Base-by-base conservation (phyloP, 1,140 invertebrate genomes). In the Camponotus pennsylvanicus region DNA sequence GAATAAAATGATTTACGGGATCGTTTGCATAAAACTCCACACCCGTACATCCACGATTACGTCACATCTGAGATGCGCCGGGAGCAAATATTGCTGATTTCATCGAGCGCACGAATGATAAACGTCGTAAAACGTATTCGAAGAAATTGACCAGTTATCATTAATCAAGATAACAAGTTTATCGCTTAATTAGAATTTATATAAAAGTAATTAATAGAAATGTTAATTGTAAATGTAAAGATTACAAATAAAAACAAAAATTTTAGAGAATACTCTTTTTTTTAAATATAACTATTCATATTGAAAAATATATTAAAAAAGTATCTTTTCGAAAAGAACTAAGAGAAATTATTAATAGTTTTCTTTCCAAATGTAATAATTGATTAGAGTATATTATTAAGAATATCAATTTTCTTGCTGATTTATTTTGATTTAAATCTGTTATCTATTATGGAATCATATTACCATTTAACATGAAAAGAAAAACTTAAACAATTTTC, bases 21-120 rank as follows among this genome's bases (percentile, higher is more conserved):
- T 85, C 82, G 49, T 78, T 85, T 85, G 71, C 82, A 85, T 85
- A 78, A 76, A 78, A 85, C 11, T 85, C 73, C 59, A 85, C 61
- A 42, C 59, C 59, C 82, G 73, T 78, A 78, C 61, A 78, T 78
- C 49, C 45, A 78, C 45, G 15, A 85, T 85, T 85, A 78, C 79
- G 69, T 85, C 73, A 77, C 9, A 78, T 85, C 71, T 45, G 73
- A 85, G 73, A 85, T 67, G 82, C 61, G 63, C 61, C 73, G 42
- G 59, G 34, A 57, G 52, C 55, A 52, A 37, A 61, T 27, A 40
- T 27, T 40, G 55, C 32, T 75, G 79, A 83, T 83, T 83, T 83
- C 79, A 61, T 55, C 55, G 52, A 34, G 66, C 52, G 9, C 15
- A n/a, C 70, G 70, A 70, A 2, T 40, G 37, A 49, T 61, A 61